Evolutionary conservation across 2,888 invertebrate genomes (phyloP).

Genomic region (Rhagonycha lutea): DNA sequence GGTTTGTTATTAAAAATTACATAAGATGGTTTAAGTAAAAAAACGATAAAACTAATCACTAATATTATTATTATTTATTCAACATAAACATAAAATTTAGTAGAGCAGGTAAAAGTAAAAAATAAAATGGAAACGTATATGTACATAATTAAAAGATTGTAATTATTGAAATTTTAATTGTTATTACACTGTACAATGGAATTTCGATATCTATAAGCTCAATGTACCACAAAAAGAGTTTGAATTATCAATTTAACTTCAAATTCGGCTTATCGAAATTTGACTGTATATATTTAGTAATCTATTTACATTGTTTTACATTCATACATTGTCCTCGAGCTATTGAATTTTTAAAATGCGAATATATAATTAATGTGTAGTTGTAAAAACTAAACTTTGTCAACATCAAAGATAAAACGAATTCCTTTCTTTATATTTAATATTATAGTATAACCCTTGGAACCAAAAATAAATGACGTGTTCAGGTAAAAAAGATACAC

Average conservation of each 20-base stretch:
- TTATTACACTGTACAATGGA: background rate
- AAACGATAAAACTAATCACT: background rate
- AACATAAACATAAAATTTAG: background rate
- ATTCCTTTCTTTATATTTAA: background rate
- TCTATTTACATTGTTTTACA: background rate
- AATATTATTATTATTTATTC: background rate
- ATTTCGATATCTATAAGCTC: background rate
- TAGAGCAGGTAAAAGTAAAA: background rate
- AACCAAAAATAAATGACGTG: background rate
- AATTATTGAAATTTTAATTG: background rate
- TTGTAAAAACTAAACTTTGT: background rate
- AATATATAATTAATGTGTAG: too few species aligned
- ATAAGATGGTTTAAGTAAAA: background rate
- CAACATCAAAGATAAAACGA: background rate
- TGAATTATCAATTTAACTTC: too few species aligned
- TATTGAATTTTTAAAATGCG: background rate
- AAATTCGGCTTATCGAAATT: too few species aligned
- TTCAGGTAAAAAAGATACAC: background rate
- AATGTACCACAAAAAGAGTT: too few species aligned
- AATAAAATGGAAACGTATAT: background rate
- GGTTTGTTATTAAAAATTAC: background rate
- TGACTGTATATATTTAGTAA: background rate
- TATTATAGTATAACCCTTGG: background rate
- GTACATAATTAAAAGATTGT: background rate
- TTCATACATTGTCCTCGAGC: background rate